Evolutionary conservation across 2,797 vertebrate species (phyloP).

Genomic region (Aulostomus chinensis): DNA sequence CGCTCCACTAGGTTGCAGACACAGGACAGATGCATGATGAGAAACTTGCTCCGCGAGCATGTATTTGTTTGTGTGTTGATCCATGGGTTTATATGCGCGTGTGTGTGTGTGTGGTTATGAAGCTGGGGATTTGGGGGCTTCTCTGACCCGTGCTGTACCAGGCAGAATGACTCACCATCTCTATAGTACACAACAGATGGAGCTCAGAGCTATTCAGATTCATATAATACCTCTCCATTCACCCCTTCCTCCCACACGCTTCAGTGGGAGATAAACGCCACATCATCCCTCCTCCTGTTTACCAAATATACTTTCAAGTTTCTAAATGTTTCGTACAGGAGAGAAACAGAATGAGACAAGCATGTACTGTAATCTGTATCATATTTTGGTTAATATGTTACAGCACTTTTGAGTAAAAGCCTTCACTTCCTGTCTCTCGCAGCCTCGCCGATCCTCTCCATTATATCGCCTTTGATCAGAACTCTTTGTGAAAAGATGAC

Average conservation of each 20-base stretch:
- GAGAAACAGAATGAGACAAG: constrained; percentile 3
- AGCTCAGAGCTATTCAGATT: constrained; percentile 55
- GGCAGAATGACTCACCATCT: constrained; percentile 61
- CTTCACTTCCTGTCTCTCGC: constrained; percentile 37
- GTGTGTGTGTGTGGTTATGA: constrained; percentile 9
- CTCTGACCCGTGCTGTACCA: constrained; percentile 47
- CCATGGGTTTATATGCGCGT: background rate
- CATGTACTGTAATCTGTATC: background rate
- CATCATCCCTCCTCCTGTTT: constrained; percentile 36
- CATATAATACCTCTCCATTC: constrained; percentile 51
- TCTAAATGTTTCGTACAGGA: constrained; percentile 10
- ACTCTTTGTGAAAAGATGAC: constrained; percentile 32
- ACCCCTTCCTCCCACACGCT: constrained; percentile 33
- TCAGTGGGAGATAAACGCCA: no score
- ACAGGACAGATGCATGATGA: constrained; percentile 24
- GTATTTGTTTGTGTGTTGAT: constrained; percentile 10
- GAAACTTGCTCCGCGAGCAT: constrained; percentile 8
- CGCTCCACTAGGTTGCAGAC: constrained; percentile 19
- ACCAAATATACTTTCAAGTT: constrained; percentile 26
- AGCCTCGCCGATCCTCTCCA: constrained; percentile 4
- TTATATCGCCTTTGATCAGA: constrained; percentile 35
- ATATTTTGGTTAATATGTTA: constrained; percentile 21
- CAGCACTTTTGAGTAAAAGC: constrained; percentile 17
- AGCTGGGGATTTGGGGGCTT: constrained; percentile 40
- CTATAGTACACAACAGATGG: constrained; percentile 63